These are phyloP conservation scores for Coregonus ussuriensis DNA, from an alignment of 2,797 vertebrate species.

Conservation along the genomic window DNA sequence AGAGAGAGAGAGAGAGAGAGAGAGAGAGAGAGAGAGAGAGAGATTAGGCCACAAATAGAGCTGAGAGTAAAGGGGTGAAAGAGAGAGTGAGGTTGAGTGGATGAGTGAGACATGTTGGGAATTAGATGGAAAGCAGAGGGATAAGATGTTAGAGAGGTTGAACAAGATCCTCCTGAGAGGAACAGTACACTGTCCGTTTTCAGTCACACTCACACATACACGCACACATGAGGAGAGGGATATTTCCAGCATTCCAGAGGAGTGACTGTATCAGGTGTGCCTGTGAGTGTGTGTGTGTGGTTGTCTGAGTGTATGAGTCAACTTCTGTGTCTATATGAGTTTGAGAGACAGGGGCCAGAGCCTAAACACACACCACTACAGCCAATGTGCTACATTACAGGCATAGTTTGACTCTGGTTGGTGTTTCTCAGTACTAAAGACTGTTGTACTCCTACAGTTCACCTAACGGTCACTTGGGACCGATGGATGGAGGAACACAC, in stretches of 20 bases:
- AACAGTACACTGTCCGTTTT: not conserved
- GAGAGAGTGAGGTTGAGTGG: not conserved
- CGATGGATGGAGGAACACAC: not conserved
- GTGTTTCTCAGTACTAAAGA: not conserved
- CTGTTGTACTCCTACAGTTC: not conserved
- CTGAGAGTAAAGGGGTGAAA: not conserved
- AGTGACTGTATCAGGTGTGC: not conserved
- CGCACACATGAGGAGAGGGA: not conserved
- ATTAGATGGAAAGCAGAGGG: not conserved
- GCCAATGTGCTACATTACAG: too few relatives aligned
- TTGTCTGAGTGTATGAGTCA: not conserved
- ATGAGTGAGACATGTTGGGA: not conserved
- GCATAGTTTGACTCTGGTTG: too few relatives aligned
- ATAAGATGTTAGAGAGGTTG: not conserved
- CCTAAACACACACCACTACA: too few relatives aligned
- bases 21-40: not conserved
- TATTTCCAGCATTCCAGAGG: not conserved
- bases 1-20: not conserved
- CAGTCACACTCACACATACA: not conserved
- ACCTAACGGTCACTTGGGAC: not conserved
- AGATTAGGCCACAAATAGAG: not conserved
- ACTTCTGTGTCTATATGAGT: not conserved
- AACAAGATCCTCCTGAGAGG: not conserved
- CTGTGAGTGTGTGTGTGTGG: not conserved
- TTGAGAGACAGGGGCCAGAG: too few relatives aligned